These are phyloP conservation scores for Phymastichus coffea DNA, from an alignment of 1,140 invertebrate species.

Conservation along the genomic window DNA sequence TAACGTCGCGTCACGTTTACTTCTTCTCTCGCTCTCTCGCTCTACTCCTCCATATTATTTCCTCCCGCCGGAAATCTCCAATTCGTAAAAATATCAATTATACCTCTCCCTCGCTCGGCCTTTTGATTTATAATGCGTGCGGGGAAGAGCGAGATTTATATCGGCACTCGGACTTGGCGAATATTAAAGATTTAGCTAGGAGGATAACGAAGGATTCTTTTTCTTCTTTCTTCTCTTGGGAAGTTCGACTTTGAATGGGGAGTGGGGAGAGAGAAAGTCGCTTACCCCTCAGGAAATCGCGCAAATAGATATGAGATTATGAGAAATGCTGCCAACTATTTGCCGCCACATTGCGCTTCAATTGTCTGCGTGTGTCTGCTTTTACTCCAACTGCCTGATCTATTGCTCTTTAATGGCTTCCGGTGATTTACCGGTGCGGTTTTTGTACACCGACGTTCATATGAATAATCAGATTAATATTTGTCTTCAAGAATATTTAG, in stretches of 20 bases:
- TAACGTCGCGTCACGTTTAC: conserved; percentile 40
- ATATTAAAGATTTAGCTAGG: conserved; percentile 34
- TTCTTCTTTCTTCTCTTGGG: conserved; percentile 21
- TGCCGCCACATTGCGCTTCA: background rate
- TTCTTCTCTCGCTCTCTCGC: background rate
- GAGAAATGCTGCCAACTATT: conserved; percentile 4
- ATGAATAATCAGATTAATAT: too few species aligned
- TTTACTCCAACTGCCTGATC: too few species aligned
- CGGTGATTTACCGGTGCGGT: too few species aligned
- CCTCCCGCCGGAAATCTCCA: conserved; percentile 16
- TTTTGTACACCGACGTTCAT: too few species aligned
- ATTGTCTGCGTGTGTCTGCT: too few species aligned
- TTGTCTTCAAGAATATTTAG: too few species aligned
- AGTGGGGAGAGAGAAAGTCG: conserved; percentile 20
- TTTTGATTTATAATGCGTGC: conserved; percentile 14
- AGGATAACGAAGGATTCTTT: conserved; percentile 48
- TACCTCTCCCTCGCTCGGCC: background rate
- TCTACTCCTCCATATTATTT: background rate
- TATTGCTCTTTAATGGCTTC: too few species aligned
- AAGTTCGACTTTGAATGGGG: too few species aligned
- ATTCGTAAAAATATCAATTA: conserved; percentile 28
- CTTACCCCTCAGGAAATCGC: conserved; percentile 21
- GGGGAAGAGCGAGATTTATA: background rate
- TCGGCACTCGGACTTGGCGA: background rate
- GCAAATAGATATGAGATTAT: conserved; percentile 23